phyloP scores from a whole-genome alignment of 2,797 vertebrate genomes.

The Pseudomugil tenellus region DNA sequence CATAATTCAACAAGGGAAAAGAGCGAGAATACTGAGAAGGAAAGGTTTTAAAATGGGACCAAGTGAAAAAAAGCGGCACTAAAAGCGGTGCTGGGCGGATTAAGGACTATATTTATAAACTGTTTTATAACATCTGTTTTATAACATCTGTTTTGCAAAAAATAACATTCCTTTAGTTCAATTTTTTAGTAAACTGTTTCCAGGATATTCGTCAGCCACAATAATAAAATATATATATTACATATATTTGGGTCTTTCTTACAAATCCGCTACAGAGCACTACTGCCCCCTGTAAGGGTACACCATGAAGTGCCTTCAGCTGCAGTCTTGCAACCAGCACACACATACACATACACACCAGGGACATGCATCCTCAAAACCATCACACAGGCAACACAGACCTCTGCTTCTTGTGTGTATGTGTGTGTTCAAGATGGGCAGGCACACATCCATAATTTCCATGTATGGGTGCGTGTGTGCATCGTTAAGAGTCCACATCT shows the following conservation, averaged over 20 bases:
- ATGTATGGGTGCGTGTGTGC: slow-evolving; percentile 5
- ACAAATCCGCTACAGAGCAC: slow-evolving; percentile 11
- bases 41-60: slow-evolving; percentile 1
- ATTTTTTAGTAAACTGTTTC: slow-evolving; percentile 19
- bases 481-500: slow-evolving; percentile 18
- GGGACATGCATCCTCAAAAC: slow-evolving; percentile 3
- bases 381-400: slow-evolving; percentile 28
- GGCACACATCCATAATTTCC: slow-evolving; percentile 40
- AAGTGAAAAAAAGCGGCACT: no score
- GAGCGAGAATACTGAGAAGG: background rate
- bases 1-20: slow-evolving; percentile 13
- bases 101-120: background rate
- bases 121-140: slow-evolving; percentile 1
- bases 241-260: background rate
- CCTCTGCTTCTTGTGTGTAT: slow-evolving; percentile 35
- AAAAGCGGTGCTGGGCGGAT: slow-evolving; percentile 15
- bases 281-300: slow-evolving; percentile 22
- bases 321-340: slow-evolving; percentile 19
- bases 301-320: slow-evolving; percentile 20
- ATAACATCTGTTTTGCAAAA: slow-evolving; percentile 8
- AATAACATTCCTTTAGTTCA: slow-evolving; percentile 6
- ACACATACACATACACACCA: slow-evolving; percentile 18
- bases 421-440: slow-evolving; percentile 16
- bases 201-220: slow-evolving; percentile 1
- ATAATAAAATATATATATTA: background rate